phyloP scores from a whole-genome alignment of 1,140 invertebrate species.

The Philotrypesis tridentata region DNA sequence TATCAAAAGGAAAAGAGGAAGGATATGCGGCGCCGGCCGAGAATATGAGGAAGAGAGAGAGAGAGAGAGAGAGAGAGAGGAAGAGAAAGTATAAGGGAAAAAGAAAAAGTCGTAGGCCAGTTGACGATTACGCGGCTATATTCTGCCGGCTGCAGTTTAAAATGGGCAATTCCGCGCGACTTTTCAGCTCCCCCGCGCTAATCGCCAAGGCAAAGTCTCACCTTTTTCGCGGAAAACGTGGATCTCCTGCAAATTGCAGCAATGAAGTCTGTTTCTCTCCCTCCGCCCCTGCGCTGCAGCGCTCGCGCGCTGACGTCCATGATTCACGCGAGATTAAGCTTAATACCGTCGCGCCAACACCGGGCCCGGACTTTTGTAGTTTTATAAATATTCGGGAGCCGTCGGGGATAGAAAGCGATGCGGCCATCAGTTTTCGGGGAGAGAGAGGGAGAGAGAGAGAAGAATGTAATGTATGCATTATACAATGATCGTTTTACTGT shows the following conservation, averaged over 20 bases:
- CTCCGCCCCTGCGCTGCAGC: neutral
- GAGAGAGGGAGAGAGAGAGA: no score
- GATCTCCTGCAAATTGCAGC: slow-evolving; percentile 55
- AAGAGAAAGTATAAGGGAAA: slow-evolving; percentile 9
- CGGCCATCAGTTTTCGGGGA: neutral
- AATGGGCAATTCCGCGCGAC: slow-evolving; percentile 25
- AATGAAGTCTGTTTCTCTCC: slow-evolving; percentile 50
- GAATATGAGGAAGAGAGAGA: neutral
- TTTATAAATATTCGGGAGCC: slow-evolving; percentile 8
- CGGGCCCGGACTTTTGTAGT: neutral
- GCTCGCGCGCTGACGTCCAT: slow-evolving; percentile 51
- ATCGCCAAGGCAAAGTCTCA: neutral
- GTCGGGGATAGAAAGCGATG: neutral
- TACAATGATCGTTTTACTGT: no score
- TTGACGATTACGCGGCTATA: slow-evolving; percentile 6
- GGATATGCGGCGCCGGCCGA: neutral
- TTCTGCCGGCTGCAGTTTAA: neutral
- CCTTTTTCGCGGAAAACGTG: slow-evolving; percentile 33
- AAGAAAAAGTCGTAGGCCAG: slow-evolving; percentile 17
- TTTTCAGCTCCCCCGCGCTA: neutral
- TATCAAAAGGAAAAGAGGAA: neutral
- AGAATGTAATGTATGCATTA: no score
- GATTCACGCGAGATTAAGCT: slow-evolving; percentile 61
- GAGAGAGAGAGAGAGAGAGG: slow-evolving; percentile 10
- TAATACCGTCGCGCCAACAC: slow-evolving; percentile 24